Conservation (phyloP, 2,113 vertebrate species). For the Micronisus gabar region DNA sequence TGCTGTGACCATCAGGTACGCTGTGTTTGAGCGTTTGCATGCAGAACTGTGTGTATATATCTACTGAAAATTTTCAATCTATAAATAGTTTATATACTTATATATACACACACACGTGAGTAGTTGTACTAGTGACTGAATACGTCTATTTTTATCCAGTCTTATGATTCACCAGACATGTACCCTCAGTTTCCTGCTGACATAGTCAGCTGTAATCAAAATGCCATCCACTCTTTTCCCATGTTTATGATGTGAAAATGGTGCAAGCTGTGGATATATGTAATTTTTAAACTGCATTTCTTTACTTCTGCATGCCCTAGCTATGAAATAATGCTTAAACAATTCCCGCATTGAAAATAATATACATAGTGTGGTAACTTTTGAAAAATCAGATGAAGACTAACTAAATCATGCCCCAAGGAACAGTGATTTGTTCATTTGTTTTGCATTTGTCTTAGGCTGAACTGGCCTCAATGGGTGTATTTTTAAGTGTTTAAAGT, state of each 20-base stretch:
- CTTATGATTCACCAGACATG: background rate
- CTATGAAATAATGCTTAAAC: background rate
- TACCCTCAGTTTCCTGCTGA: background rate
- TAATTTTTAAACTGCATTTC: background rate
- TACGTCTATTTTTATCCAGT: background rate
- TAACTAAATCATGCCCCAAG: background rate
- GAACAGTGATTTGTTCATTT: background rate
- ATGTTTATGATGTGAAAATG: background rate
- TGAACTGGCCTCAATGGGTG: background rate
- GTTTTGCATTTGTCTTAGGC: background rate
- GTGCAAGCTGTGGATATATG: background rate
- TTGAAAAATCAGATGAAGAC: background rate
- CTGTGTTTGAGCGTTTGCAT: background rate
- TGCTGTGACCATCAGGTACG: background rate
- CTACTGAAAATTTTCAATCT: background rate
- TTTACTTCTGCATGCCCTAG: background rate
- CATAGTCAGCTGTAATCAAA: background rate
- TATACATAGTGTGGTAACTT: background rate
- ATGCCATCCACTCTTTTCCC: background rate
- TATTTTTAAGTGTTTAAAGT: background rate
- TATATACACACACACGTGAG: fast-evolving
- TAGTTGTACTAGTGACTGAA: background rate
- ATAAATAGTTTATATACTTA: background rate
- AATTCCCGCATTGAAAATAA: background rate
- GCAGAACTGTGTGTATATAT: background rate